phyloP scores from a whole-genome alignment of 2,888 invertebrate species.

The Yponomeuta evonymella region DNA sequence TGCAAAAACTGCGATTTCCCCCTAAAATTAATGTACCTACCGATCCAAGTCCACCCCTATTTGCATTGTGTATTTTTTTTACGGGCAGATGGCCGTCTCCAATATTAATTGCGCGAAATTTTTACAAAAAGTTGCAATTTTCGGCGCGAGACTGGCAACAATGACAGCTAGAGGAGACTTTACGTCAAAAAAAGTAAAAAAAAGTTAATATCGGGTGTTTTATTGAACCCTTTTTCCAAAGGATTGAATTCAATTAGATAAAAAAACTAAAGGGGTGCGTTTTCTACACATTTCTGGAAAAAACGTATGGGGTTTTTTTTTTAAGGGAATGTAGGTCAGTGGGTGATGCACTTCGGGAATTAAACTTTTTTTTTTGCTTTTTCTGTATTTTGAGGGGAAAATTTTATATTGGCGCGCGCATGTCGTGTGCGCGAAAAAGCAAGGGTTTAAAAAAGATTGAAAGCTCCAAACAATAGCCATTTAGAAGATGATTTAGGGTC shows the following conservation, averaged over 20 bases:
- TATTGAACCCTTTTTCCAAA: conserved; percentile 71
- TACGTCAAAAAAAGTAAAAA: conserved; percentile 51
- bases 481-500: conserved; percentile 68
- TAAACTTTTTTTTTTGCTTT: conserved; percentile 47
- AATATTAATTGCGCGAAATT: conserved; percentile 72
- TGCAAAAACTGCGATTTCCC: conserved; percentile 65
- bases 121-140: conserved; percentile 69
- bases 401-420: conserved; percentile 58
- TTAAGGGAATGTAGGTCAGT: conserved; percentile 62
- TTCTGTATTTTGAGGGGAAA: conserved; percentile 22
- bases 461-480: conserved; percentile 51
- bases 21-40: conserved; percentile 69
- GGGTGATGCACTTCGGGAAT: conserved; percentile 52
- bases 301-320: conserved; percentile 38
- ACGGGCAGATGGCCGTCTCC: conserved; percentile 59
- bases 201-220: conserved; percentile 58
- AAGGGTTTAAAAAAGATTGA: conserved; percentile 58
- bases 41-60: conserved; percentile 56
- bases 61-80: conserved; percentile 68
- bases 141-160: conserved; percentile 43
- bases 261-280: conserved; percentile 47
- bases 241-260: conserved; percentile 73
- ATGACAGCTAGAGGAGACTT: conserved; percentile 45
- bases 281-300: conserved; percentile 60
- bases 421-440: conserved; percentile 56